Evolutionary conservation across 2,113 vertebrate genomes (phyloP), one percentile per base, ranked within the genome.

Genomic region (Chaenocephalus aceratus): DNA sequence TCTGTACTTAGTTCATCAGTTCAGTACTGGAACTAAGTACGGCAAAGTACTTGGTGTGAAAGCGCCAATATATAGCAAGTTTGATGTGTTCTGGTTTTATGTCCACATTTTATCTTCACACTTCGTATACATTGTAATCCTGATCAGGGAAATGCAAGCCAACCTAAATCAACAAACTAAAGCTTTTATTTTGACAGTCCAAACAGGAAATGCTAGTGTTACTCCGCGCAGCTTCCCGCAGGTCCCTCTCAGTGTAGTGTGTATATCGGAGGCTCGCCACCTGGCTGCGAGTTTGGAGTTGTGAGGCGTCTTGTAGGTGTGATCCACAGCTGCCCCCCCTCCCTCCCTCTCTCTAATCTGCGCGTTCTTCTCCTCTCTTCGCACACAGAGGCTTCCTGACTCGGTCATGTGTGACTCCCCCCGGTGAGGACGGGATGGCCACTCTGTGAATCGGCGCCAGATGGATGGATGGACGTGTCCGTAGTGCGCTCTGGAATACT

Each of bases 401-500:
- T 56, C n/a, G 51, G 18, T 30, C 56, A 88, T 91, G 88, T 65
- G 76, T 82, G 83, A 86, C 87, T 85, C 34, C 60, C 65, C 41
- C 62, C 62, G 66, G 44, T 66, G 30, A 83, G 72, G 53, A 80
- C 83, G 82, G 91, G 83, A 80, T 44, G 74, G 23, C 75, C 57
- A 79, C 85, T 59, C 67, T 62, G 75, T 84, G 84, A 82, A 61
- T 48, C 68, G 77, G 80, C 87, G 77, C 62, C 62, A 77, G 81
- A 71, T 57, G 65, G 77, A 44, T 70, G 65, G 77, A 83, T 71
- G 79, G 70, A 77, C 69, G 85, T 65, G 78, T 68, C 68, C 83
- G 77, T 73, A 77, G 80, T 78, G 76, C 88, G 90, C 85, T 60
- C 67, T 79, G 91, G 91, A 90, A 88, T 91, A 84, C 82, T 41